Evolutionary conservation across 2,113 vertebrate genomes (phyloP).

Genomic region (Clarias macrocephalus): DNA sequence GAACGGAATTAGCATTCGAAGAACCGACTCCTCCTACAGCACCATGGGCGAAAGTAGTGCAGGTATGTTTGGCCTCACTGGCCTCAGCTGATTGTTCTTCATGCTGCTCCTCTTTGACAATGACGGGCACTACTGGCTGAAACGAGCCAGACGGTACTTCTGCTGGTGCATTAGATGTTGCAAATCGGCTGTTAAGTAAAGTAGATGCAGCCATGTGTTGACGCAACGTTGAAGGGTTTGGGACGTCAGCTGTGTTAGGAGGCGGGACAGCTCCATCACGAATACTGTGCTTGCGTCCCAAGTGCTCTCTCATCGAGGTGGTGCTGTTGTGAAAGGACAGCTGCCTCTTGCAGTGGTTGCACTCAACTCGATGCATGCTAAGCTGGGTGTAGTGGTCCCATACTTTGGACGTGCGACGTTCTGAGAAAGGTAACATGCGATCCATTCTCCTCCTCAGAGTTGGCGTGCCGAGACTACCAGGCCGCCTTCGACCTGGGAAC

Average conservation of each 20-base stretch:
- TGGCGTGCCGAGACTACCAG: constrained; percentile 47
- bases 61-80: constrained; percentile 40
- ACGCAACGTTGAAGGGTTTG: constrained; percentile 37
- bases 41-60: constrained; percentile 28
- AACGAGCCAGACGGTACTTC: constrained; percentile 26
- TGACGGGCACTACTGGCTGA: constrained; percentile 48
- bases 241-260: constrained; percentile 34
- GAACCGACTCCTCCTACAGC: constrained; percentile 25
- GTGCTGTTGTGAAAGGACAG: constrained; percentile 74
- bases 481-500: constrained; percentile 51
- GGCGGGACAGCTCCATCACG: constrained; percentile 56
- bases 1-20: constrained; percentile 28
- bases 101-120: constrained; percentile 61
- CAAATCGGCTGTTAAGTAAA: constrained; percentile 41
- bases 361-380: constrained; percentile 67
- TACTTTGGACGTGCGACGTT: constrained; percentile 66
- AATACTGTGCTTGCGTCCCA: constrained; percentile 68
- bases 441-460: constrained; percentile 59
- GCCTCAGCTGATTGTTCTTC: constrained; percentile 55
- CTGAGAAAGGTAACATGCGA: constrained; percentile 50
- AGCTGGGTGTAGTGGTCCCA: constrained; percentile 73
- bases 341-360: constrained; percentile 72
- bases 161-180: constrained; percentile 17
- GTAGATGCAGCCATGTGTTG: constrained; percentile 41
- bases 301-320: constrained; percentile 70